Conservation (phyloP, 35 echinoderm and acorn worm species). For the Antedon bifida region DNA sequence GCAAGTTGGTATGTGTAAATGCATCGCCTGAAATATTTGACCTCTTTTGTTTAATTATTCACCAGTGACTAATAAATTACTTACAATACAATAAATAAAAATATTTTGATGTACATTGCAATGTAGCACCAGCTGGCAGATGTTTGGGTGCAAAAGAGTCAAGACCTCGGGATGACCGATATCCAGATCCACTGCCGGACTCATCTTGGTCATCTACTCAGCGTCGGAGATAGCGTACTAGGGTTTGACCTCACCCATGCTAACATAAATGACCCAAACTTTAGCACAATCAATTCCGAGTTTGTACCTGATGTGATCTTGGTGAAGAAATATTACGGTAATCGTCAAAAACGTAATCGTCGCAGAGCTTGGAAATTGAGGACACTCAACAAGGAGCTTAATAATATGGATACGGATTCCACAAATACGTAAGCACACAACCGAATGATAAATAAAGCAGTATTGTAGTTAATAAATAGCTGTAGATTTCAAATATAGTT, state of each 20-base stretch:
- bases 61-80: no score
- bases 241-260: constrained; percentile 64
- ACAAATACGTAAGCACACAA: constrained; percentile 37
- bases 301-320: constrained; percentile 54
- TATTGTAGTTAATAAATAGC: no score
- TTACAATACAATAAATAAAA: no score
- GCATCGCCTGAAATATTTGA: no score
- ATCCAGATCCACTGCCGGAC: constrained; percentile 84
- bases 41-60: no score
- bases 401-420: constrained; percentile 19
- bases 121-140: constrained; percentile 77
- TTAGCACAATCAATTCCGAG: constrained; percentile 57
- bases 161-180: constrained; percentile 68
- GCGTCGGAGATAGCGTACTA: constrained; percentile 58
- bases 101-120: no score
- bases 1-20: no score
- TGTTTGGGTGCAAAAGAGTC: constrained; percentile 77
- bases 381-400: constrained; percentile 51
- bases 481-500: no score
- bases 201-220: constrained; percentile 70
- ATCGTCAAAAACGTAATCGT: constrained; percentile 49
- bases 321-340: constrained; percentile 76
- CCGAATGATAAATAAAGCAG: no score
- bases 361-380: constrained; percentile 82
- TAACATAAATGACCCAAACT: constrained; percentile 75